Conservation (phyloP, 2,797 vertebrate genomes). For the Rhinophrynus dorsalis region DNA sequence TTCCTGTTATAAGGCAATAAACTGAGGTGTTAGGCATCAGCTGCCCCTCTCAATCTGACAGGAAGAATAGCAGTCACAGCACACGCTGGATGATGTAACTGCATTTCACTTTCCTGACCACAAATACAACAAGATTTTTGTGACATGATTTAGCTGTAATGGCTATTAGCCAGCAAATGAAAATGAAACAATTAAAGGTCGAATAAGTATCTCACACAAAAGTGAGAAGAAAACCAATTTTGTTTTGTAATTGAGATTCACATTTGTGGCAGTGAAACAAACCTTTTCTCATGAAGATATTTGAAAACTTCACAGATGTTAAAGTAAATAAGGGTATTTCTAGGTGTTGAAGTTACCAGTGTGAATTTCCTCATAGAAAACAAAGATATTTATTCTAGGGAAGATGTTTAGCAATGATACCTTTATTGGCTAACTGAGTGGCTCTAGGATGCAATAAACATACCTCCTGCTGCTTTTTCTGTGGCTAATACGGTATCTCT, state of each 20-base stretch:
- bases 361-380: too few species aligned
- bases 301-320: too few species aligned
- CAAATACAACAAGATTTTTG: neutral
- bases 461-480: too few species aligned
- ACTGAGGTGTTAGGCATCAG: conserved; percentile 66
- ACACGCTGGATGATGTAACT: conserved; percentile 63
- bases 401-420: too few species aligned
- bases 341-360: too few species aligned
- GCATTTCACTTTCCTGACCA: conserved; percentile 30
- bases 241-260: neutral
- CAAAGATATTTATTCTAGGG: too few species aligned
- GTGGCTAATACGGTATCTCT: too few species aligned
- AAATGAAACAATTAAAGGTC: conserved; percentile 33
- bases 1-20: conserved; percentile 65
- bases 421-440: too few species aligned
- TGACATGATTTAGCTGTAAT: neutral
- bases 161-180: neutral
- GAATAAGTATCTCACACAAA: neutral
- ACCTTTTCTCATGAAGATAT: too few species aligned
- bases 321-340: too few species aligned
- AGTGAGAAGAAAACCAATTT: neutral
- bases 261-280: too few species aligned
- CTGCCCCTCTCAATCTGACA: conserved; percentile 58
- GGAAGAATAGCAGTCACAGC: conserved; percentile 51
- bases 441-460: too few species aligned